These are phyloP conservation scores for Gorsachius goisagi DNA, from an alignment of 2,113 vertebrate species.

Conservation along the genomic window DNA sequence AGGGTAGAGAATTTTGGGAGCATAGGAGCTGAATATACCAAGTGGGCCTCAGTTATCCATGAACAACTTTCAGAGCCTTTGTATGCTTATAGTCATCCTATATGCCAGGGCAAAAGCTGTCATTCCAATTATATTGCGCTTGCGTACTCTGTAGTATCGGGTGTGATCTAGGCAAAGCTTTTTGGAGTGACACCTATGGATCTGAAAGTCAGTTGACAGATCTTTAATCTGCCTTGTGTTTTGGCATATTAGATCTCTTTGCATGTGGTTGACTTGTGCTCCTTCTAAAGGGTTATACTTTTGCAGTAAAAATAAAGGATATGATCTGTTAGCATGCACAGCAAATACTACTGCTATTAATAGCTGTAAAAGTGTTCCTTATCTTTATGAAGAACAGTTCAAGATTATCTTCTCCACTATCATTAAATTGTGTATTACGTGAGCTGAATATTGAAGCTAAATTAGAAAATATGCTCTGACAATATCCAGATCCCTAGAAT, in stretches of 20 bases:
- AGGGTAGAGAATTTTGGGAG: neutral
- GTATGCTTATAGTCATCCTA: neutral
- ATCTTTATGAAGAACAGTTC: neutral
- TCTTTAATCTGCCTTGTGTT: neutral
- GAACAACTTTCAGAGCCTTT: neutral
- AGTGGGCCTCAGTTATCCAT: neutral
- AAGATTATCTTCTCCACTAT: slow-evolving; percentile 16
- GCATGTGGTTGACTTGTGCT: neutral
- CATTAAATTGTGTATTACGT: neutral
- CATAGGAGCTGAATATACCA: neutral
- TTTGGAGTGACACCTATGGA: neutral
- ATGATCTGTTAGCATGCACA: neutral
- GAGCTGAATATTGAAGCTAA: slow-evolving; percentile 9
- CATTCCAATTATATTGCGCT: neutral
- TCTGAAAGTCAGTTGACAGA: neutral
- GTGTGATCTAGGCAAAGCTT: neutral
- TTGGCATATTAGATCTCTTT: neutral
- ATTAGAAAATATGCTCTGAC: slow-evolving; percentile 6
- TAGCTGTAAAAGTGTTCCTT: neutral
- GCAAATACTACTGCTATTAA: slow-evolving; percentile 13
- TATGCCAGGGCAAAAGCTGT: neutral
- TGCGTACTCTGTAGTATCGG: neutral
- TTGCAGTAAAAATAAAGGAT: neutral
- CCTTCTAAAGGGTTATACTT: neutral
- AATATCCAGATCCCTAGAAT: slow-evolving; percentile 3